Percentiles rank a stretch among this genome's conserved stretches.
Conservation (phyloP, 1,140 invertebrate genomes). For the Xylocopa sonorina region DNA sequence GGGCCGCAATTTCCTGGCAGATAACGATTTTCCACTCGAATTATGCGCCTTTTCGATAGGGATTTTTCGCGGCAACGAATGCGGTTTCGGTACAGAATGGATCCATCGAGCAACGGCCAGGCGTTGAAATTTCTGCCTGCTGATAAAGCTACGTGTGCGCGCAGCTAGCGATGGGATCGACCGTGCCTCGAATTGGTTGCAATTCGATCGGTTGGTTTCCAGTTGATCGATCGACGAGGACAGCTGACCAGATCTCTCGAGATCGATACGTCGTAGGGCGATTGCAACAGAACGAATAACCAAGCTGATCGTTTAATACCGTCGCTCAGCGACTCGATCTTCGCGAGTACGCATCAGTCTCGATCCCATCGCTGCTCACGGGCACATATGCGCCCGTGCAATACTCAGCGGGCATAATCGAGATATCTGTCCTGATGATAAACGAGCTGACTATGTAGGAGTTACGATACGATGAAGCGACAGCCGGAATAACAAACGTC, state of each 20-base stretch:
- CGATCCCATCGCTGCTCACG: too few species aligned
- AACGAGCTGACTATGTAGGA: conserved; percentile 61
- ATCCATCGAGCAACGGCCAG: conserved; percentile 47
- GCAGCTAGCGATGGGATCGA: too few species aligned
- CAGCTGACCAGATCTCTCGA: too few species aligned
- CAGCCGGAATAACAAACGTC: conserved; percentile 65
- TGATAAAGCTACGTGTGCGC: conserved; percentile 20
- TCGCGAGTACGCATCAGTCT: too few species aligned
- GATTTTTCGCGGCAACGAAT: conserved; percentile 26
- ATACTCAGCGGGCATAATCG: conserved; percentile 60
- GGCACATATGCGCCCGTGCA: conserved; percentile 7
- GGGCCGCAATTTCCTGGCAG: conserved; percentile 47
- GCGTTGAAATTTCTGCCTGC: conserved; percentile 35
- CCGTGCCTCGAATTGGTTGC: too few species aligned
- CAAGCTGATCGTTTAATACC: too few species aligned
- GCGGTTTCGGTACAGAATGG: conserved; percentile 47
- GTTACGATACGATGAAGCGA: conserved; percentile 61
- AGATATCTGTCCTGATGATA: conserved; percentile 65
- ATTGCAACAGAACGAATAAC: too few species aligned
- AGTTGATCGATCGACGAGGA: too few species aligned
- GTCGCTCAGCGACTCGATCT: too few species aligned
- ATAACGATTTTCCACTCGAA: conserved; percentile 40
- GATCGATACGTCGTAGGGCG: too few species aligned
- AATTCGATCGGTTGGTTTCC: too few species aligned
- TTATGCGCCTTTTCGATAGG: conserved; percentile 49